Conservation (phyloP, 2,888 invertebrate genomes). For the Thelaira solivaga region DNA sequence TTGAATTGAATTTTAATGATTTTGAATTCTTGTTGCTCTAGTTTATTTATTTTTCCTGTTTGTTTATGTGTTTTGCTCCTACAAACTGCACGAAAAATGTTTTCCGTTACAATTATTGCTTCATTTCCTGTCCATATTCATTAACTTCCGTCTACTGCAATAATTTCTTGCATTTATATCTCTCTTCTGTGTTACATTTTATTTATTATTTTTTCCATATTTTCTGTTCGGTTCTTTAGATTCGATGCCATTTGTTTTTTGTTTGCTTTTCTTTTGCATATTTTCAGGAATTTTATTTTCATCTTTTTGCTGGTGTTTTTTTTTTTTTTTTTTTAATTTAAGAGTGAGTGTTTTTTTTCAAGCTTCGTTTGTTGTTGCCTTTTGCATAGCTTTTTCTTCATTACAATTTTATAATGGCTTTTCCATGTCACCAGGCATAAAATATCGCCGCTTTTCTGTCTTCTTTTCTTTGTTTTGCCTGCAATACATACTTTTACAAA, state of each 20-base stretch:
- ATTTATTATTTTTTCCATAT: slow-evolving; percentile 15
- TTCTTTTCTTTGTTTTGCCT: too few species aligned
- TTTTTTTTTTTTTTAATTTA: slow-evolving; percentile 48
- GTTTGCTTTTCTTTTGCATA: slow-evolving; percentile 12
- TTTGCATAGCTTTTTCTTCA: slow-evolving; percentile 45
- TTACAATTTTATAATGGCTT: slow-evolving; percentile 61
- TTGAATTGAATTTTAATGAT: slow-evolving; percentile 53
- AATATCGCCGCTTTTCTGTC: slow-evolving; percentile 47
- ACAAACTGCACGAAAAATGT: slow-evolving; percentile 44
- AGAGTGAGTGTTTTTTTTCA: slow-evolving; percentile 8
- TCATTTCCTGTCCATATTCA: slow-evolving; percentile 62
- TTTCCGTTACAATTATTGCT: slow-evolving; percentile 61
- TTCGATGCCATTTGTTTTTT: neutral
- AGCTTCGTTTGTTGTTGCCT: slow-evolving; percentile 12
- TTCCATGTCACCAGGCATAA: slow-evolving; percentile 61
- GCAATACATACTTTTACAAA: neutral
- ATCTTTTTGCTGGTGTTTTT: neutral
- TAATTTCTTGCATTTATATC: slow-evolving; percentile 53
- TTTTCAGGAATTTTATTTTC: slow-evolving; percentile 24
- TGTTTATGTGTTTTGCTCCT: neutral
- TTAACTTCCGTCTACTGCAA: slow-evolving; percentile 59
- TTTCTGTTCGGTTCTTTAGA: slow-evolving; percentile 10
- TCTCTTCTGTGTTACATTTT: slow-evolving; percentile 27
- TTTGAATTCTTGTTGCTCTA: slow-evolving; percentile 14
- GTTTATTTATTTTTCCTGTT: neutral